Evolutionary conservation across 2,797 vertebrate genomes (phyloP), one percentile per base, ranked within the genome.

Genomic region (Anguilla obscura): DNA sequence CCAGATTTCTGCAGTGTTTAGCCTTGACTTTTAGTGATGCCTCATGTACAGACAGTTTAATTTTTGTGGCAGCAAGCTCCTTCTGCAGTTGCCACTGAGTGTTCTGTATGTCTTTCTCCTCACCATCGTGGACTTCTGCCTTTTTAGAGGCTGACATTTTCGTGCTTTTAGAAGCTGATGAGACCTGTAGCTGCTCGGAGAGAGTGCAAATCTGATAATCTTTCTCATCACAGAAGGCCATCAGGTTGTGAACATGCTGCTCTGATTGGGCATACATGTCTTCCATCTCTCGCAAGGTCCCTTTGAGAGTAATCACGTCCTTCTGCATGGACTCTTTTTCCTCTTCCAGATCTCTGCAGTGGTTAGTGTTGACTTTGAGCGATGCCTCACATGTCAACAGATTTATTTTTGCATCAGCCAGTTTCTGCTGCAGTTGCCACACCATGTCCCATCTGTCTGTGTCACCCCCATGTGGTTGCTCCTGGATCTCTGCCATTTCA

Each of bases 141-240:
- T 66, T 66, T 66, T 66, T 97, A 40, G 88, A 89, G 0, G 50
- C 50, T 6, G 9, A 50, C 50, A 50, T 50, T 89, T 99, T 98
- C 86, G 97, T 97, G 90, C 97, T 98, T 92, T 97, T 96, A 85
- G 60, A n/a, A 27, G 21, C n/a, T 66, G 60, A n/a, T 27, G 8
- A 24, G 21, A 66, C 60, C 60, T 66, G 60, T 1, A n/a, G 60
- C 8, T 66, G 18, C n/a, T 66, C 4, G 60, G 60, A 66, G 60
- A 27, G 12, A 27, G 60, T 9, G n/a, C 18, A 5, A 21, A 66
- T 27, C 60, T 66, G 21, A 66, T 27, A 3, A 24, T 66, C 60
- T 27, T 66, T 66, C 21, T 66, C n/a, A 24, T 66, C 6, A 4
- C 18, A 66, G 60, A 21, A 66, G 8, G 18, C 8, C 21, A 24